Percentiles rank a stretch among this genome's conserved stretches.
These are phyloP conservation scores for Sclerurus mexicanus DNA, from an alignment of 2,113 vertebrate species.

Conservation along the genomic window DNA sequence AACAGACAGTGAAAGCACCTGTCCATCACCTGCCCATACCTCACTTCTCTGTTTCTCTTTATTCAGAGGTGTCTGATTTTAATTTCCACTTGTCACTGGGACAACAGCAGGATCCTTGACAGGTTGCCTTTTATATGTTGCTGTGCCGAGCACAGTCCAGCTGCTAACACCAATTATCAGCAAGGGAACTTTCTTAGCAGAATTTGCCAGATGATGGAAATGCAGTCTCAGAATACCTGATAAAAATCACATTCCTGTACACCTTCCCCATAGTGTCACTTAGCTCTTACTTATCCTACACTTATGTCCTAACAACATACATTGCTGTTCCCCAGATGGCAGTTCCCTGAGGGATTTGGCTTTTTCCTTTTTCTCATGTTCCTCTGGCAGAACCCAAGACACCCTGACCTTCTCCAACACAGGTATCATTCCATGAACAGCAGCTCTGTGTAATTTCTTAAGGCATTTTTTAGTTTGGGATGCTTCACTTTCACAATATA, in stretches of 20 bases:
- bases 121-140: accelerated
- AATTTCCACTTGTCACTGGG: neutral
- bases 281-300: neutral
- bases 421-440: neutral
- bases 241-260: neutral
- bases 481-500: neutral
- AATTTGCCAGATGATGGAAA: neutral
- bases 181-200: neutral
- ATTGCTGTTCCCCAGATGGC: no score
- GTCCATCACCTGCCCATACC: neutral
- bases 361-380: neutral
- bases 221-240: neutral
- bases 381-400: neutral
- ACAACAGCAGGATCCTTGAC: neutral
- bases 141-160: neutral
- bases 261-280: neutral
- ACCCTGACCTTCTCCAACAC: neutral
- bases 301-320: neutral
- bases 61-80: neutral
- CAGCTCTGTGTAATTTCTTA: neutral
- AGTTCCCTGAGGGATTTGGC: neutral
- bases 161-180: neutral
- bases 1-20: neutral
- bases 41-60: neutral
- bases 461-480: neutral